Evolutionary conservation across 2,113 vertebrate genomes (phyloP).

Genomic region (Heteronetta atricapilla): DNA sequence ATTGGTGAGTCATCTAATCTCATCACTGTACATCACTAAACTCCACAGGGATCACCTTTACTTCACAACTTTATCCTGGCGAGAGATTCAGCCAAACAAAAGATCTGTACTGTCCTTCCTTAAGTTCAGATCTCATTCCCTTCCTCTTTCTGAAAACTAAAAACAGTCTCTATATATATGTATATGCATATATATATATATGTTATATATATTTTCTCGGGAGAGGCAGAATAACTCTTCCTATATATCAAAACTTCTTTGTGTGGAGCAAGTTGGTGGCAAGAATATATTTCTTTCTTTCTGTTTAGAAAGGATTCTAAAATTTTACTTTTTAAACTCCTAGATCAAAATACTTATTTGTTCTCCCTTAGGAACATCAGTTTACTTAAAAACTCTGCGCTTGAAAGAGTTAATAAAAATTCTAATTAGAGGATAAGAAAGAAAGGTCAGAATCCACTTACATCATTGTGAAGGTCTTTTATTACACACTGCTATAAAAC

Average conservation of each 20-base stretch:
- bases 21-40: constrained; percentile 58
- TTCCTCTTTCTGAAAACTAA: not conserved
- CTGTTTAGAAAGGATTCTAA: not conserved
- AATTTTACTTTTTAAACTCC: not conserved
- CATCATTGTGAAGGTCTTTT: constrained; percentile 71
- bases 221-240: not conserved
- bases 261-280: not conserved
- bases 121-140: constrained; percentile 16
- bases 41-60: constrained; percentile 69
- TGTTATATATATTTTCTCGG: not conserved
- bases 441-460: constrained; percentile 73
- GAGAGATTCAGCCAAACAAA: constrained; percentile 45
- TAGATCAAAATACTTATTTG: not conserved
- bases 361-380: not conserved
- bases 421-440: constrained; percentile 73
- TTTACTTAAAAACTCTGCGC: constrained; percentile 52
- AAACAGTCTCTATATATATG: too few species aligned
- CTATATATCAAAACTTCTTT: constrained; percentile 11
- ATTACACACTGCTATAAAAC: constrained; percentile 68
- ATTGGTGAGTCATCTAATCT: constrained; percentile 50
- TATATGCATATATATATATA: too few species aligned
- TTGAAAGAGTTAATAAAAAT: constrained; percentile 74
- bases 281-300: not conserved
- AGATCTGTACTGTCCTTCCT: constrained; percentile 34
- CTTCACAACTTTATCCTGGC: constrained; percentile 59